Evolutionary conservation across 2,888 invertebrate species (phyloP), one percentile per base, ranked within the genome.

Genomic region (Ectemnius continuus): DNA sequence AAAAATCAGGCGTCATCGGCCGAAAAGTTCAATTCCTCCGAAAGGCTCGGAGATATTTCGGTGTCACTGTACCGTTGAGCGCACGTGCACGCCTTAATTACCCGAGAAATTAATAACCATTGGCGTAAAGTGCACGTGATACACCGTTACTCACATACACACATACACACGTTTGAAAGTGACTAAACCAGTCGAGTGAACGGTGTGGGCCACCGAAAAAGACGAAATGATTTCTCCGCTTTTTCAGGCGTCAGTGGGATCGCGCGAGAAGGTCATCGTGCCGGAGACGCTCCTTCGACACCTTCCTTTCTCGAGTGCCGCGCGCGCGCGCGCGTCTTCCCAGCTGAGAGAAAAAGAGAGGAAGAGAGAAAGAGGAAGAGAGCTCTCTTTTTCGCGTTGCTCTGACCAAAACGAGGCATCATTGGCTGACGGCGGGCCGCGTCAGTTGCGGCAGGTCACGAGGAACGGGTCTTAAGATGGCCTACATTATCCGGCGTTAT

Each of bases 401-500:
- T 52, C 59, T 45, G 70, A 71, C 74, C 65, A 65, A 69, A 59
- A 73, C 23, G 76, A 70, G 73, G 77, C 69, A 70, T 66, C 70
- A 23, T 4, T 47, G 74, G 76, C 76, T 65, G 57, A 71, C 28
- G 74, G 80, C 62, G 75, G 75, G 72, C 76, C 75, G 75, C 68
- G 77, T 63, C 73, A 75, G 80, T 86, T 87, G 86, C 79, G 85
- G 85, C 85, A 86, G 87, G 85, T 87, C 87, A 80, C 85, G 85
- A 82, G 80, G 84, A 88, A 86, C 85, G 80, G 76, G 80, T 83
- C 82, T 84, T 78, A 81, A 77, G 85, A 88, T 88, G 87, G 83
- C 86, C 85, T 79, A 83, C 85, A 84, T 85, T 78, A 73, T 73
- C 79, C 70, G 57, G 70, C 61, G 66, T 83, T 82, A 82, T 85